These are phyloP conservation scores for Euzophera pinguis DNA, from an alignment of 2,888 invertebrate genomes.

Conservation along the genomic window DNA sequence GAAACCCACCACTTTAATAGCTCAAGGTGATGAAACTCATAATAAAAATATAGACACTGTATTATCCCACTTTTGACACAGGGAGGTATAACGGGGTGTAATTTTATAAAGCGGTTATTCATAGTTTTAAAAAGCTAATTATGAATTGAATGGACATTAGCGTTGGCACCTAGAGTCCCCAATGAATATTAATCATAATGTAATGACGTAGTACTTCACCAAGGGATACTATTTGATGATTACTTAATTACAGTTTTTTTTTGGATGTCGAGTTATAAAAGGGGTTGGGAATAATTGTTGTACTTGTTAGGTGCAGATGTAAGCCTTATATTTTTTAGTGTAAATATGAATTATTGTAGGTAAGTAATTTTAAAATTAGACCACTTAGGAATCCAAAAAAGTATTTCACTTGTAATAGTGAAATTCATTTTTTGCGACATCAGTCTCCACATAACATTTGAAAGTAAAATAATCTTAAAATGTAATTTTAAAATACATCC, in stretches of 20 bases:
- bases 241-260: slow-evolving; percentile 36
- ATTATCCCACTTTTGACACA: slow-evolving; percentile 2
- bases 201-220: slow-evolving; percentile 46
- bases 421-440: too few species aligned
- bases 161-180: slow-evolving; percentile 55
- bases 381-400: too few species aligned
- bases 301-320: not conserved
- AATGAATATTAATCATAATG: slow-evolving; percentile 58
- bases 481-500: too few species aligned
- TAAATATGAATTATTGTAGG: not conserved
- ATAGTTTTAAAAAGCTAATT: slow-evolving; percentile 40
- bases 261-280: not conserved
- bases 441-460: too few species aligned
- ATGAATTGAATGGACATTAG: slow-evolving; percentile 59
- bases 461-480: too few species aligned
- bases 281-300: not conserved
- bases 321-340: not conserved
- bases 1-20: not conserved
- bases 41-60: not conserved
- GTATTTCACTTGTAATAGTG: too few species aligned
- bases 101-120: slow-evolving; percentile 32
- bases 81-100: slow-evolving; percentile 28
- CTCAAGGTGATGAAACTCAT: not conserved
- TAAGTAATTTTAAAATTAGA: too few species aligned
- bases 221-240: slow-evolving; percentile 34